phyloP scores from a whole-genome alignment of 2,113 vertebrate genomes.

The Anguilla japonica region DNA sequence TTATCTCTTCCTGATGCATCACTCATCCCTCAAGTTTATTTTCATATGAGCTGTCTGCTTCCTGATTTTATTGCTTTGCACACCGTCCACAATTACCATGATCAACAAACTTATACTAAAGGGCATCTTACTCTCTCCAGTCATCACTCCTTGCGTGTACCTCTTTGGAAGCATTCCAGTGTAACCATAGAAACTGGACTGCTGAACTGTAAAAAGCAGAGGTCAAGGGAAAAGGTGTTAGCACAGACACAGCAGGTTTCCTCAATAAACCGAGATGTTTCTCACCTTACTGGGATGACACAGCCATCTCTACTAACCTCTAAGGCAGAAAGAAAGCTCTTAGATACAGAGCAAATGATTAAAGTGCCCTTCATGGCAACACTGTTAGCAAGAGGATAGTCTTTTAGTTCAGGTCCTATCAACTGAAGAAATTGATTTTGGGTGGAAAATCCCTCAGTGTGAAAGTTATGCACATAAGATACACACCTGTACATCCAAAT shows the following conservation, averaged over 20 bases:
- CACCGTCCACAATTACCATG: constrained; percentile 4
- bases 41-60: background rate
- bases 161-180: constrained; percentile 96
- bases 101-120: background rate
- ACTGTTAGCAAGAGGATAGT: background rate
- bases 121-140: constrained; percentile 89
- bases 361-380: background rate
- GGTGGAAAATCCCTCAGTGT: background rate
- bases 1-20: background rate
- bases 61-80: background rate
- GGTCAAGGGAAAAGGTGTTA: constrained; percentile 27
- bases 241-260: background rate
- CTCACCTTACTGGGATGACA: background rate
- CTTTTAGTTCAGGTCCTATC: too few relatives aligned
- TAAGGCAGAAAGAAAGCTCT: background rate
- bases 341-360: background rate
- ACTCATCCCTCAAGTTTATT: background rate
- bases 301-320: background rate
- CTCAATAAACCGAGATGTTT: background rate
- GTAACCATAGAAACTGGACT: constrained; percentile 99
- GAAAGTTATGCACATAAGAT: background rate
- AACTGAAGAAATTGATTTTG: background rate
- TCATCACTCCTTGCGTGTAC: constrained; percentile 98
- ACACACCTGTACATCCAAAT: constrained; percentile 96
- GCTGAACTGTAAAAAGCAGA: constrained; percentile 83